Evolutionary conservation across 2,797 vertebrate species (phyloP), one percentile per base, ranked within the genome.

Genomic region (Clarias pachynema): DNA sequence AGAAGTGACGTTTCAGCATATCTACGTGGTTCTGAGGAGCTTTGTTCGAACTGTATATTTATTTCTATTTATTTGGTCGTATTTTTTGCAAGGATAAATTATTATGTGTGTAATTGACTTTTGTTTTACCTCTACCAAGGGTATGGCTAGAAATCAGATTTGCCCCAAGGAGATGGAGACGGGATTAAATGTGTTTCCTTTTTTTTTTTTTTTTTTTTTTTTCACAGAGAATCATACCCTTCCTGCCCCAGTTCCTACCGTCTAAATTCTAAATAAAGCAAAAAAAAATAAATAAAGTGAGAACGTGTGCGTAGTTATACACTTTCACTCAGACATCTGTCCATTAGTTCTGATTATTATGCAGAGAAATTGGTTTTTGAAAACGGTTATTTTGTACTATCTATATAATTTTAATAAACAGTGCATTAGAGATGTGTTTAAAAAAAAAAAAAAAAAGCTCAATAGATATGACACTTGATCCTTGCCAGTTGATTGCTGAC

Each of bases 21-120:
- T 29, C 84, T 89, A 82, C 91, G 89, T 86, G 88, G 88, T 88
- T 89, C 84, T 62, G 22, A 63, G 87, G 79, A 85, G 70, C 9
- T 82, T 88, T 70, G 73, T 85, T 87, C 84, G 18, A 80, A 89
- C 81, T 83, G 85, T 89, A 81, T 91, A 91, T 91, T 90, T 91
- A 91, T 92, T 91, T 91, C 60, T 90, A 88, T 90, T 91, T 91
- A 90, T 89, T 91, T 90, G 56, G 69, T 87, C 44, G 74, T 85
- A 80, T 86, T 89, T 88, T 88, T 57, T 31, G 65, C 81, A 78
- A 84, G 77, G 85, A 73, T 88, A 85, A 87, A 78, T 89, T 89
- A 87, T 89, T 90, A 69, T 86, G 86, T 88, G 85, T 62, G 78
- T 83, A 86, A 78, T 83, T 88, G 82, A 87, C 83, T 89, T 62